phyloP scores from a whole-genome alignment of 2,797 vertebrate genomes.

The Rhabdophis nuchalis region DNA sequence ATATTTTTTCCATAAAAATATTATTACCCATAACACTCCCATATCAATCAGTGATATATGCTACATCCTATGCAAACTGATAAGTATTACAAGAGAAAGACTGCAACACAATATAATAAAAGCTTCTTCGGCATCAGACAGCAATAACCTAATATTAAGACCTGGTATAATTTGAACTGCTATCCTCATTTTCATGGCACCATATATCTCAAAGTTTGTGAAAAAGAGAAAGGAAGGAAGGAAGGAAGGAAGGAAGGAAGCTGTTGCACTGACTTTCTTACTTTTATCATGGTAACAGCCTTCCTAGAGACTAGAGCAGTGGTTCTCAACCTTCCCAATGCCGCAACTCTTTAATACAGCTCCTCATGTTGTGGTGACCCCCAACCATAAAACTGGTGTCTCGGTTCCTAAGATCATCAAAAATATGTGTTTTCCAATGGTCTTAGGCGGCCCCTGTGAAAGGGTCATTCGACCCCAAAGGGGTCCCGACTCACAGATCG shows the following conservation, averaged over 20 bases:
- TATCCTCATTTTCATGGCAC: background rate
- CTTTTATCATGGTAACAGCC: background rate
- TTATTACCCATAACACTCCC: background rate
- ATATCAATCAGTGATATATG: background rate
- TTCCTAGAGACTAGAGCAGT: background rate
- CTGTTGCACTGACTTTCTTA: background rate
- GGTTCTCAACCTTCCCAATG: no score
- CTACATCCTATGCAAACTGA: background rate
- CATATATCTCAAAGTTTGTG: background rate
- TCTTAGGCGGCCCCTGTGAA: no score
- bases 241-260: no score
- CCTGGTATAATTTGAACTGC: background rate
- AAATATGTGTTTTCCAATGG: no score
- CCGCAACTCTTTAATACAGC: no score
- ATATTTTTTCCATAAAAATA: background rate
- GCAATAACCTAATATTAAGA: background rate
- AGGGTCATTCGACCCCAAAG: no score
- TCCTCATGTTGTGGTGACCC: no score
- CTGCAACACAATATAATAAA: background rate
- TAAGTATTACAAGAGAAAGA: background rate
- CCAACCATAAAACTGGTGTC: no score
- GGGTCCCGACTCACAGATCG: no score
- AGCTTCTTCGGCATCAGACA: background rate
- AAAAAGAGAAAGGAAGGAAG: background rate
- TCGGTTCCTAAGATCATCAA: no score